Conservation (phyloP, 1,140 invertebrate species). For the Agrypnia vestita region DNA sequence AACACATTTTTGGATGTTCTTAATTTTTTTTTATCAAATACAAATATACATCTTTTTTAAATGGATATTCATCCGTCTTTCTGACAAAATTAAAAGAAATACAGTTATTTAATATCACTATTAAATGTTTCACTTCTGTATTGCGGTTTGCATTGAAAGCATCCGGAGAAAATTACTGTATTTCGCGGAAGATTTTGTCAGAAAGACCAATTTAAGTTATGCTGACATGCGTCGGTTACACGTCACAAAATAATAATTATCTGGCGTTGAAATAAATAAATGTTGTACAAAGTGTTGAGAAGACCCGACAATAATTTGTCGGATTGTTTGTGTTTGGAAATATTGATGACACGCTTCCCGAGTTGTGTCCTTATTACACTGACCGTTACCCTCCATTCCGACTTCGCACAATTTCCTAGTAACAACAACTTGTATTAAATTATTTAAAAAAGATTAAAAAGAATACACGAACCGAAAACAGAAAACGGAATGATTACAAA, state of each 20-base stretch:
- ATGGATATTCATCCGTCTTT: not conserved
- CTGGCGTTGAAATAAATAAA: conserved; percentile 32
- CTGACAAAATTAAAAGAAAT: not conserved
- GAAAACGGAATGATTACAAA: conserved; percentile 60
- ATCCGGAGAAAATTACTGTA: conserved; percentile 7
- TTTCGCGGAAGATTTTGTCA: not conserved
- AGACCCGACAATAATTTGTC: conserved; percentile 8
- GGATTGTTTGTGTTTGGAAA: conserved; percentile 7
- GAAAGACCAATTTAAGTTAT: not conserved
- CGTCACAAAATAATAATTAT: conserved; percentile 4
- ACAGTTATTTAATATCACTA: no score
- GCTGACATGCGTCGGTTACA: not conserved
- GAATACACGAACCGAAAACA: conserved; percentile 45
- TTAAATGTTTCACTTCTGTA: not conserved
- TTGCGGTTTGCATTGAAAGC: conserved; percentile 3
- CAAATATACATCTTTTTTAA: conserved; percentile 37
- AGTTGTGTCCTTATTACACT: not conserved
- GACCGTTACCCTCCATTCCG: not conserved
- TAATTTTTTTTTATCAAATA: conserved; percentile 44
- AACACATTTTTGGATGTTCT: conserved; percentile 32
- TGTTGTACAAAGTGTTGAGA: conserved; percentile 14
- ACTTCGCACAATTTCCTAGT: conserved; percentile 11
- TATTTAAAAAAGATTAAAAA: conserved; percentile 37
- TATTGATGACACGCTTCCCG: not conserved
- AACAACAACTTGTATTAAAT: conserved; percentile 17